Evolutionary conservation across 2,797 vertebrate genomes (phyloP).

Genomic region (Garrulus glandarius): DNA sequence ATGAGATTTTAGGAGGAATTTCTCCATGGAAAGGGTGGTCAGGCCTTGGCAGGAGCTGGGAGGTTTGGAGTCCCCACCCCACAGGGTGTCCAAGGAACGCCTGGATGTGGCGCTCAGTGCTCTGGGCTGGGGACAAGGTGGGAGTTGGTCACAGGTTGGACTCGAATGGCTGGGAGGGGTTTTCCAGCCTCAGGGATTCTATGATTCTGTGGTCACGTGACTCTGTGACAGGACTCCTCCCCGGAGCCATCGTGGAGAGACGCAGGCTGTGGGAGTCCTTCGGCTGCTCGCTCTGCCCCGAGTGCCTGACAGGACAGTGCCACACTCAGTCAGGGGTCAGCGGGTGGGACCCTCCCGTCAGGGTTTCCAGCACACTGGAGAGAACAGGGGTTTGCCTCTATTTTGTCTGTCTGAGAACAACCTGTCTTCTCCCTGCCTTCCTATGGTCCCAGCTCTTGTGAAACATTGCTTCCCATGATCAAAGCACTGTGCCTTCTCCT

Average conservation of each 20-base stretch:
- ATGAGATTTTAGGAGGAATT: not conserved
- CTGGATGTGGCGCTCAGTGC: not conserved
- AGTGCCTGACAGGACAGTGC: not conserved
- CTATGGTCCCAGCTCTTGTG: not conserved
- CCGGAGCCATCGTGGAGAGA: not conserved
- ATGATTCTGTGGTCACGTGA: too few relatives aligned
- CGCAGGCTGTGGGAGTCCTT: not conserved
- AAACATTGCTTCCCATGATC: not conserved
- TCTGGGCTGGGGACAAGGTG: not conserved
- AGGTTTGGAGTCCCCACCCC: not conserved
- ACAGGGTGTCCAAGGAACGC: rapidly evolving
- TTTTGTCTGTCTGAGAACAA: not conserved
- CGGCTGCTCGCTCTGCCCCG: not conserved
- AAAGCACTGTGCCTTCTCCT: not conserved
- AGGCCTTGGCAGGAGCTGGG: not conserved
- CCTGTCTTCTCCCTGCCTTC: not conserved
- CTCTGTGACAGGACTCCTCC: not conserved
- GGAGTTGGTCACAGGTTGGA: rapidly evolving
- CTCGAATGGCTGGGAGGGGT: rapidly evolving
- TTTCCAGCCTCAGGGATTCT: not conserved
- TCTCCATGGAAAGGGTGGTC: not conserved
- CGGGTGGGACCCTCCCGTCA: not conserved
- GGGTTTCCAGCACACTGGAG: not conserved
- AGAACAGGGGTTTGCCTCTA: not conserved
- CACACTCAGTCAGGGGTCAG: not conserved